Evolutionary conservation across 2,888 invertebrate genomes (phyloP).

Genomic region (Cheiracanthium punctorium): DNA sequence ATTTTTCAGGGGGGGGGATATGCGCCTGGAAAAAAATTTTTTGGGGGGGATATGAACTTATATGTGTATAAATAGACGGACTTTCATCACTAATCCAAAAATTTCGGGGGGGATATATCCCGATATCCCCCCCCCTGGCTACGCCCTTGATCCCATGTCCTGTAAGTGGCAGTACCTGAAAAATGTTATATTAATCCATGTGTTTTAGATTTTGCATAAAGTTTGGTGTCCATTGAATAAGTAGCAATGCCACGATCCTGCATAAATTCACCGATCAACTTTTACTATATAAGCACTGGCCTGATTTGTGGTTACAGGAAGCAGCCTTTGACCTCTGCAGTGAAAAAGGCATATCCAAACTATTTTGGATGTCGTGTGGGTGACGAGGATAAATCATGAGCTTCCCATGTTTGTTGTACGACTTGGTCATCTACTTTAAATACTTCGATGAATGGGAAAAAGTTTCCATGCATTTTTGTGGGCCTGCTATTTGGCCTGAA

Average conservation of each 20-base stretch:
- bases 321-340: no score
- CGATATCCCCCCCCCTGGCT: no score
- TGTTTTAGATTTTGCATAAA: no score
- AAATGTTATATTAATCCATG: no score
- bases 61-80: no score
- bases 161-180: no score
- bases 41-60: no score
- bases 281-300: conserved; percentile 4
- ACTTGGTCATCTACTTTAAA: neutral
- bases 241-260: conserved; percentile 10
- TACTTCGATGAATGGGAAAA: neutral
- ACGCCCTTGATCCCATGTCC: no score
- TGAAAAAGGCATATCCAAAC: neutral
- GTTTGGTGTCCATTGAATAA: neutral
- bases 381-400: conserved; percentile 8
- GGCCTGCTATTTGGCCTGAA: conserved; percentile 8
- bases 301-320: conserved; percentile 10
- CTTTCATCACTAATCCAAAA: no score
- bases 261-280: neutral
- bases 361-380: neutral
- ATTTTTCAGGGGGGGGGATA: no score
- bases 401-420: conserved; percentile 3
- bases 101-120: no score
- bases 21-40: no score
- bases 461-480: conserved; percentile 9